These are phyloP conservation scores for Tympanuchus pallidicinctus DNA, from an alignment of 2,113 vertebrate species.

Conservation along the genomic window DNA sequence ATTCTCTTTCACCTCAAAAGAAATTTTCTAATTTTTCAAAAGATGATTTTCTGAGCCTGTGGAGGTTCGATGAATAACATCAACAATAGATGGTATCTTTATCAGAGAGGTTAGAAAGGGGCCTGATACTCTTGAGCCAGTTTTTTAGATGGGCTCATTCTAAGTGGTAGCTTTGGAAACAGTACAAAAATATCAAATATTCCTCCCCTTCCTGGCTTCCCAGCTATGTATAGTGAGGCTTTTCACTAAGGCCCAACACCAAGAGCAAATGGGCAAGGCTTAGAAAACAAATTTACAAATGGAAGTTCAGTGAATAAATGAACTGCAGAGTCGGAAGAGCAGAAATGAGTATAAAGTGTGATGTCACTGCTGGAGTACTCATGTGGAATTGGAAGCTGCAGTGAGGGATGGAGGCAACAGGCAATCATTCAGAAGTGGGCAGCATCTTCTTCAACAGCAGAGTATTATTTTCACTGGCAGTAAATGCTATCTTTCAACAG, in stretches of 20 bases:
- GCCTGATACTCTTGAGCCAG: background rate
- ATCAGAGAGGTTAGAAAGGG: background rate
- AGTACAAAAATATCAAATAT: background rate
- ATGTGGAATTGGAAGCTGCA: accelerated
- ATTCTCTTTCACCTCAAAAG: background rate
- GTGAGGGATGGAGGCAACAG: background rate
- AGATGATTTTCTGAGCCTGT: background rate
- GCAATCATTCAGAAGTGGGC: background rate
- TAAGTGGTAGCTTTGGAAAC: background rate
- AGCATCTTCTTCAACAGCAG: background rate
- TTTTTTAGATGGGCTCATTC: background rate
- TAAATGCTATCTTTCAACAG: background rate
- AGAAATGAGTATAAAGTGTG: accelerated
- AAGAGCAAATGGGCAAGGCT: background rate
- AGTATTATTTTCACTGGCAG: background rate
- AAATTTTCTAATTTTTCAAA: background rate
- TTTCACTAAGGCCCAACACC: background rate
- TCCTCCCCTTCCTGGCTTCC: background rate
- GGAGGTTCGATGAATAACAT: background rate
- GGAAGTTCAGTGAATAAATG: background rate
- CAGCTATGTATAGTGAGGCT: background rate
- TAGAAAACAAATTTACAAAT: background rate
- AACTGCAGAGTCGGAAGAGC: background rate
- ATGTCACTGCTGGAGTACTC: background rate
- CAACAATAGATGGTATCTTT: background rate